phyloP scores from a whole-genome alignment of 2,797 vertebrate genomes.

The Hozukius guyotensis region DNA sequence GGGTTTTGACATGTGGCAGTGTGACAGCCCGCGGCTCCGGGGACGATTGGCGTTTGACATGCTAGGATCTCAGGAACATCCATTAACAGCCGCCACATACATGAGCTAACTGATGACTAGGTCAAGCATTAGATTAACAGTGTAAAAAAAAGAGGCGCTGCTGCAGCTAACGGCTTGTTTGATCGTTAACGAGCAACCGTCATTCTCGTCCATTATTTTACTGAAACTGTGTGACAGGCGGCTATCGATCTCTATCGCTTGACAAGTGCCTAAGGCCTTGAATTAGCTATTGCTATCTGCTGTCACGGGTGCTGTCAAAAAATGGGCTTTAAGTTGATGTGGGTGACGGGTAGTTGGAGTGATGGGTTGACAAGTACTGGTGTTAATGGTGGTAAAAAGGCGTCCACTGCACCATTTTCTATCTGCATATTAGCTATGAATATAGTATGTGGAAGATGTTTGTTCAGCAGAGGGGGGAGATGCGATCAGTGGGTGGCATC shows the following conservation, averaged over 20 bases:
- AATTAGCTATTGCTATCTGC: constrained; percentile 53
- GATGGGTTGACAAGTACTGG: constrained; percentile 29
- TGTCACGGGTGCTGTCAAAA: constrained; percentile 49
- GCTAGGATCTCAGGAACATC: constrained; percentile 59
- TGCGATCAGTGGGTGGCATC: constrained; percentile 44
- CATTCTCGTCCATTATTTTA: constrained; percentile 38
- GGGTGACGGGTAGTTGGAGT: constrained; percentile 20
- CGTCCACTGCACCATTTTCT: neutral
- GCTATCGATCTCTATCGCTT: constrained; percentile 50
- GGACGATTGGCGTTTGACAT: constrained; percentile 61
- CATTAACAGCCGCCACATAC: constrained; percentile 58
- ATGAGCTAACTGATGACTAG: constrained; percentile 52
- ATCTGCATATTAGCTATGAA: constrained; percentile 19
- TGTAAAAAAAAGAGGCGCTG: neutral
- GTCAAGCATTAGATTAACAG: constrained; percentile 59
- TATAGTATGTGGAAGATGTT: constrained; percentile 41
- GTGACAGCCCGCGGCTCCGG: constrained; percentile 48
- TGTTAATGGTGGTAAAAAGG: constrained; percentile 39
- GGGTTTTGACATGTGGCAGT: constrained; percentile 66
- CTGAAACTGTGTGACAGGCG: constrained; percentile 11
- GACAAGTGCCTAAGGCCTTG: constrained; percentile 43
- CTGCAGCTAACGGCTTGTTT: constrained; percentile 45
- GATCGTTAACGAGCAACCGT: constrained; percentile 45
- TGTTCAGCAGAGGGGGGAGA: constrained; percentile 33
- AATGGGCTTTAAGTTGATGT: neutral